Evolutionary conservation across 2,797 vertebrate genomes (phyloP).

Genomic region (Paramormyrops hopkinsi): DNA sequence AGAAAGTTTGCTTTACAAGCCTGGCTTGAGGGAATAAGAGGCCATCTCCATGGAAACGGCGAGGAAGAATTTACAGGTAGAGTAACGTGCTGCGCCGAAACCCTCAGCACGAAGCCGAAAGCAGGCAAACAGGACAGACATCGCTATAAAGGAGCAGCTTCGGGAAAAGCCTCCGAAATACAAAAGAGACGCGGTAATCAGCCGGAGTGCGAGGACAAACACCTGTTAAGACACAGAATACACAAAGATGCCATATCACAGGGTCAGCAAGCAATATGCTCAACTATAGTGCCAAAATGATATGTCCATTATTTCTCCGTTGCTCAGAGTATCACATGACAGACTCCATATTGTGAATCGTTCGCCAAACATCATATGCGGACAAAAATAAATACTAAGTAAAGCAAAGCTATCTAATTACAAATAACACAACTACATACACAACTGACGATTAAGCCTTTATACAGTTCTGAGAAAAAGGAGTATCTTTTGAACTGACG

Average conservation of each 20-base stretch:
- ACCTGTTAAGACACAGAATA: not conserved
- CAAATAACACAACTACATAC: not conserved
- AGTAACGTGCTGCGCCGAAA: not conserved
- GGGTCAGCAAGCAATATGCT: not conserved
- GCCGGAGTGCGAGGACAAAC: not conserved
- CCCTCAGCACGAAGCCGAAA: not conserved
- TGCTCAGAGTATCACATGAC: not conserved
- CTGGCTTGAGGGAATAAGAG: not conserved
- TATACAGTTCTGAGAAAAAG: not conserved
- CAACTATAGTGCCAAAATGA: not conserved
- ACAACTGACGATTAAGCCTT: not conserved
- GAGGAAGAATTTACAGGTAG: not conserved
- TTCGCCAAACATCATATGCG: not conserved
- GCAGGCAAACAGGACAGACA: not conserved
- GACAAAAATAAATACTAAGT: not conserved
- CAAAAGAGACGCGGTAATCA: not conserved
- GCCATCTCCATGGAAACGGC: conserved; percentile 6
- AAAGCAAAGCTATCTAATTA: not conserved
- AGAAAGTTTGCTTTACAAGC: not conserved
- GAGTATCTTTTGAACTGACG: not conserved
- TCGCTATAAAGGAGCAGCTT: not conserved
- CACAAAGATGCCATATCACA: not conserved
- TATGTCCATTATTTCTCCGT: not conserved
- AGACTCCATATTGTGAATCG: not conserved
- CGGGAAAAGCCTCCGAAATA: not conserved